These are phyloP conservation scores for Nycticebus coucang DNA, from an alignment of 2,113 vertebrate species.

Conservation along the genomic window DNA sequence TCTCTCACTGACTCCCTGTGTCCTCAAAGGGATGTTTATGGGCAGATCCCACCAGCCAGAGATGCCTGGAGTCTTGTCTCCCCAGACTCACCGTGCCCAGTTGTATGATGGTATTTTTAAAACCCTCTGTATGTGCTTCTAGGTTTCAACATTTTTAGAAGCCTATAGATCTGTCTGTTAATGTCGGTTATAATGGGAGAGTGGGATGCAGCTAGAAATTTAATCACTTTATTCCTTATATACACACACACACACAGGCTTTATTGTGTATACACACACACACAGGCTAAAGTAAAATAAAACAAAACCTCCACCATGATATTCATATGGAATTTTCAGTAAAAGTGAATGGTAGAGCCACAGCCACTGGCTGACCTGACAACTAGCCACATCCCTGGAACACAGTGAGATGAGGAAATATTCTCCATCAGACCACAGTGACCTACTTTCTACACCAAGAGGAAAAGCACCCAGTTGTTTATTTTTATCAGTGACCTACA, in stretches of 20 bases:
- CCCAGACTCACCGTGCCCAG: no score
- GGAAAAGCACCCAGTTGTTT: slow-evolving; percentile 49
- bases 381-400: background rate
- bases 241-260: background rate
- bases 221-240: background rate
- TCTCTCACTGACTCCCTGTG: no score
- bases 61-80: no score
- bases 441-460: slow-evolving; percentile 54
- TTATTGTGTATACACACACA: background rate
- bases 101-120: background rate
- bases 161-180: background rate
- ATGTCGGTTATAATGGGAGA: background rate
- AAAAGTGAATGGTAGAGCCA: background rate
- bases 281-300: background rate
- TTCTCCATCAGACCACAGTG: slow-evolving; percentile 39
- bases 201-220: background rate
- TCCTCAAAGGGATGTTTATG: no score
- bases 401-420: background rate
- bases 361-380: background rate
- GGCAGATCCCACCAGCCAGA: no score
- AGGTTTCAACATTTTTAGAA: slow-evolving; percentile 33
- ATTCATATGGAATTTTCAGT: background rate
- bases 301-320: background rate
- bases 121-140: background rate
- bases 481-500: slow-evolving; percentile 66